phyloP scores from a whole-genome alignment of 1,140 invertebrate genomes.

The Listronotus oregonensis region DNA sequence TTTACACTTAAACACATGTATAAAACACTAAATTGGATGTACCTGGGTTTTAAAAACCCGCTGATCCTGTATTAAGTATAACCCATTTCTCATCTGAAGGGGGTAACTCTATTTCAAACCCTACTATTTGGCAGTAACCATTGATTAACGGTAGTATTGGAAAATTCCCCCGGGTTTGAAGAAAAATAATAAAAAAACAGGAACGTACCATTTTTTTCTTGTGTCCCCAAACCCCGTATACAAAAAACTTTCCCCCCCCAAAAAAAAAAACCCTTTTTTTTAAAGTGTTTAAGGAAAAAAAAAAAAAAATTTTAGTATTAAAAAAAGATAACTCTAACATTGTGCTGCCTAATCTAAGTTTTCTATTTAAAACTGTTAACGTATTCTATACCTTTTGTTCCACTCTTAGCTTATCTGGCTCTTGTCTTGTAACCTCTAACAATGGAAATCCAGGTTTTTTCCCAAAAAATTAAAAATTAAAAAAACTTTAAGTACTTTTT shows the following conservation, averaged over 20 bases:
- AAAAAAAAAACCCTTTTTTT: constrained; percentile 3
- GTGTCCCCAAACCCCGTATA: constrained; percentile 11
- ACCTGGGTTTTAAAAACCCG: too few species aligned
- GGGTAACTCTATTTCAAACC: constrained; percentile 41
- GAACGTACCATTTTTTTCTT: constrained; percentile 62
- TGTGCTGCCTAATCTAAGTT: too few species aligned
- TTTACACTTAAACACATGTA: too few species aligned
- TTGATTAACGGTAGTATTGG: constrained; percentile 57
- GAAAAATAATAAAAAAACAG: constrained; percentile 64
- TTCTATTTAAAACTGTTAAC: too few species aligned
- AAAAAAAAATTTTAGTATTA: too few species aligned
- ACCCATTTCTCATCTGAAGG: constrained; percentile 63
- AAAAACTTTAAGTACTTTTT: constrained; percentile 52
- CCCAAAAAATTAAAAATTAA: constrained; percentile 68
- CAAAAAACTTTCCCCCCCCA: constrained; percentile 35
- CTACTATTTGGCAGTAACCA: constrained; percentile 51
- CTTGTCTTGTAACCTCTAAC: constrained; percentile 47
- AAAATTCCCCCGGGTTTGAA: constrained; percentile 59
- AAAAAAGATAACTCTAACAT: too few species aligned
- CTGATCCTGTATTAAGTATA: constrained; percentile 70
- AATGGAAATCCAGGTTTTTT: constrained; percentile 66
- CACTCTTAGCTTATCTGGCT: constrained; percentile 24
- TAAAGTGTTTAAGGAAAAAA: too few species aligned
- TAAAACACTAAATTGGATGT: too few species aligned
- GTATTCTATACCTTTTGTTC: constrained; percentile 34